Percentiles rank a stretch among this genome's conserved stretches.
Evolutionary conservation across 1,140 invertebrate species (phyloP).

Genomic region (Drosophila sp.): DNA sequence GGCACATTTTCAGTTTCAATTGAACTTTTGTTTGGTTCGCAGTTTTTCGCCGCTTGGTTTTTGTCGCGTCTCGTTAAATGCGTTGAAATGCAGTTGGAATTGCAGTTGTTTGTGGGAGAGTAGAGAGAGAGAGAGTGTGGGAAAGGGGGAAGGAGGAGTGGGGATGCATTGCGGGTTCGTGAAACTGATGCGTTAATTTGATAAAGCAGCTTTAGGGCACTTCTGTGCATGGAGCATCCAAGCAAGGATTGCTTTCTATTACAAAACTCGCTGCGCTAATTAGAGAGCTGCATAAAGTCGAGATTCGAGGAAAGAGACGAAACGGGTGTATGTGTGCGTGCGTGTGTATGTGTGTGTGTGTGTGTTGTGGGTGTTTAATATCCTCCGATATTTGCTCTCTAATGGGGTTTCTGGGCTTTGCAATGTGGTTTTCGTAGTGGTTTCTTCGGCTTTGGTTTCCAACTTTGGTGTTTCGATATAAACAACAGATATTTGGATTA

Average conservation of each 20-base stretch:
- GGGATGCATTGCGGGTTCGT: constrained; percentile 33
- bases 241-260: constrained; percentile 56
- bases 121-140: no score
- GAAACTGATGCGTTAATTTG: constrained; percentile 58
- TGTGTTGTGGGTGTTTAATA: constrained; percentile 18
- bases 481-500: constrained; percentile 16
- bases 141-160: neutral
- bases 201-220: constrained; percentile 59
- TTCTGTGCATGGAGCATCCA: constrained; percentile 45
- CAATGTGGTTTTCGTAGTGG: constrained; percentile 24
- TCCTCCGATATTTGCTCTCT: constrained; percentile 26
- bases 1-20: constrained; percentile 54
- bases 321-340: neutral
- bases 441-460: constrained; percentile 5
- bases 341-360: neutral
- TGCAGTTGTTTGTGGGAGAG: constrained; percentile 15
- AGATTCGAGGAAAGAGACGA: neutral
- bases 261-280: constrained; percentile 54
- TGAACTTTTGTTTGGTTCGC: constrained; percentile 53
- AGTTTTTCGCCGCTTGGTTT: constrained; percentile 51
- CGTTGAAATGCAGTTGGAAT: constrained; percentile 45
- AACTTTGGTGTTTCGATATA: constrained; percentile 4
- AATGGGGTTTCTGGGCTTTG: constrained; percentile 21
- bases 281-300: constrained; percentile 22
- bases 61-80: constrained; percentile 54